These are phyloP conservation scores for Apus apus DNA, from an alignment of 2,113 vertebrate species.

Conservation along the genomic window DNA sequence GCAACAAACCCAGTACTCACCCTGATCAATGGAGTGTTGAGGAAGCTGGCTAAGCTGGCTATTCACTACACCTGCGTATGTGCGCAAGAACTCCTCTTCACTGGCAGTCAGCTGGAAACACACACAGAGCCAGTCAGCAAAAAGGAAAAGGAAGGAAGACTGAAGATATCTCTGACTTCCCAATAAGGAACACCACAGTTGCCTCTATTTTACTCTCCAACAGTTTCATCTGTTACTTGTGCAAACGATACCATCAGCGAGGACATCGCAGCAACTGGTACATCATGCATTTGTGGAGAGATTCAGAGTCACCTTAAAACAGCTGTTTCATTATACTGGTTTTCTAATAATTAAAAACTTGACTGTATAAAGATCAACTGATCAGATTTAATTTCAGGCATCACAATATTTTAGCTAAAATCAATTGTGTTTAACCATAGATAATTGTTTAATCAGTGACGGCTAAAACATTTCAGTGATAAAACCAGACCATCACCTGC, in stretches of 20 bases:
- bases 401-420: background rate
- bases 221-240: background rate
- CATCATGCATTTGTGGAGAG: rapidly evolving
- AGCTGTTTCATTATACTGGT: background rate
- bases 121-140: background rate
- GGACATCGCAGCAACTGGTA: background rate
- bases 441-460: rapidly evolving
- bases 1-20: conserved; percentile 73
- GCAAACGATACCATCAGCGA: background rate
- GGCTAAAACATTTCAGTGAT: background rate
- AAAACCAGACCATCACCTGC: background rate
- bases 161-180: background rate
- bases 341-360: background rate
- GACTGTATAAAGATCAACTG: background rate
- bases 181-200: background rate
- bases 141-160: background rate
- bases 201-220: background rate
- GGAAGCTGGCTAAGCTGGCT: conserved; percentile 98
- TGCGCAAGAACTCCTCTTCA: conserved; percentile 96
- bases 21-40: conserved; percentile 97
- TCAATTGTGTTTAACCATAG: background rate
- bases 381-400: background rate
- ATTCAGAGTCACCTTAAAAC: background rate
- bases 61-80: conserved; percentile 93
- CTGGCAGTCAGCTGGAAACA: conserved; percentile 88